Evolutionary conservation across 2,888 invertebrate genomes (phyloP).

Genomic region (Platypus cylindrus): DNA sequence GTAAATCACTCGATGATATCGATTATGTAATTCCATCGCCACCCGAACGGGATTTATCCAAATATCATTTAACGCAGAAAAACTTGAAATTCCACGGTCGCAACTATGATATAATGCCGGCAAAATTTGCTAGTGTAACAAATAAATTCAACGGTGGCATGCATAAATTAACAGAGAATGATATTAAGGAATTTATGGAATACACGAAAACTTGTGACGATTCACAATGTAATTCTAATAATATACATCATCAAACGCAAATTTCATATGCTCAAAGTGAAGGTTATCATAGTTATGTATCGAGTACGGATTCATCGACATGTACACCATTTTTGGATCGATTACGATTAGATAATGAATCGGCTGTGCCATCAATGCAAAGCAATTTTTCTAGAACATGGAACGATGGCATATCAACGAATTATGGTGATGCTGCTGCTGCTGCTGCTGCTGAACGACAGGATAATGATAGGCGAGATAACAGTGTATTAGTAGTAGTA

Average conservation of each 20-base stretch:
- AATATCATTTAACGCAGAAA: conserved; percentile 44
- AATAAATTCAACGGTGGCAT: conserved; percentile 11
- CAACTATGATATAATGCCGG: conserved; percentile 26
- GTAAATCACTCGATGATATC: conserved; percentile 46
- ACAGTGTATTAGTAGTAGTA: too few species aligned
- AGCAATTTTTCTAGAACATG: conserved; percentile 26
- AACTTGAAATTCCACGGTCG: conserved; percentile 59
- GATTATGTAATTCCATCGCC: conserved; percentile 59
- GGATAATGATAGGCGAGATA: too few species aligned
- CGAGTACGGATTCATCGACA: conserved; percentile 62
- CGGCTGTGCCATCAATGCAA: conserved; percentile 34
- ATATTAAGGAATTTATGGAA: conserved; percentile 49
- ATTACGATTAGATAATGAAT: conserved; percentile 50
- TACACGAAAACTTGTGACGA: conserved; percentile 52
- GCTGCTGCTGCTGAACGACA: too few species aligned
- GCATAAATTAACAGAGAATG: conserved; percentile 29
- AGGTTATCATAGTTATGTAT: conserved; percentile 69
- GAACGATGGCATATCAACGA: conserved; percentile 43
- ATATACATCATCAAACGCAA: conserved; percentile 58
- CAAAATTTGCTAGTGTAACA: conserved; percentile 10
- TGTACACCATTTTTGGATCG: conserved; percentile 66
- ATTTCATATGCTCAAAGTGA: conserved; percentile 68
- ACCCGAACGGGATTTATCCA: conserved; percentile 49
- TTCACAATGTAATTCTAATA: conserved; percentile 32
- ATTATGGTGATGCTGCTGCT: conserved; percentile 51